Percentiles rank a stretch among this genome's conserved stretches.
Evolutionary conservation across 2,888 invertebrate species (phyloP).

Genomic region (Drosophila buzzatii): DNA sequence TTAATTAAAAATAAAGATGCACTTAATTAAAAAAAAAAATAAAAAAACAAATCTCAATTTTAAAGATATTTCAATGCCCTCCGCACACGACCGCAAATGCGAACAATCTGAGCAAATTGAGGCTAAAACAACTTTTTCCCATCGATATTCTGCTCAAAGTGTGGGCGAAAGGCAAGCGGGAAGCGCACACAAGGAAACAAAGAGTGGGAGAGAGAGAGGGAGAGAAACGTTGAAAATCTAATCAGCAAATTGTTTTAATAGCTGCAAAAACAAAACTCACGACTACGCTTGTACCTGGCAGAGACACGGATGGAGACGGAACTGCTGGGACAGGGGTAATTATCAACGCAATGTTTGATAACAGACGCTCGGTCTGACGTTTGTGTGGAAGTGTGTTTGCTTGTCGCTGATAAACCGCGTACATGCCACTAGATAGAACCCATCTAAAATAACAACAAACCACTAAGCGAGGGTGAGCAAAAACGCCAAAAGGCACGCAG

Average conservation of each 20-base stretch:
- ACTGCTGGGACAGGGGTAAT: slow-evolving; percentile 7
- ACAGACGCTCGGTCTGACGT: slow-evolving; percentile 13
- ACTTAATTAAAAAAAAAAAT: slow-evolving; percentile 7
- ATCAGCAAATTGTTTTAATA: slow-evolving; percentile 79
- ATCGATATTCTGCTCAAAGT: slow-evolving; percentile 15
- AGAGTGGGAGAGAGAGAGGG: not conserved
- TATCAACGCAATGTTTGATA: slow-evolving; percentile 51
- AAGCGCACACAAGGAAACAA: not conserved
- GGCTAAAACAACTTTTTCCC: slow-evolving; percentile 16
- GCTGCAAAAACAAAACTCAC: slow-evolving; percentile 58
- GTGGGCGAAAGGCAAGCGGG: not conserved
- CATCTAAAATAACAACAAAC: slow-evolving; percentile 13
- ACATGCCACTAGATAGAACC: slow-evolving; percentile 13
- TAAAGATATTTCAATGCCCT: slow-evolving; percentile 32
- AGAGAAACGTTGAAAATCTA: slow-evolving; percentile 62
- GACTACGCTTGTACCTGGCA: slow-evolving; percentile 35
- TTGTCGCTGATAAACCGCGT: slow-evolving; percentile 47
- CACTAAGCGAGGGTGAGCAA: not conserved
- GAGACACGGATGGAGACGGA: not conserved
- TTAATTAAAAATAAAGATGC: slow-evolving; percentile 9
- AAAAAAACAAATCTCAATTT: slow-evolving; percentile 12
- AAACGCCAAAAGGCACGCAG: slow-evolving; percentile 14
- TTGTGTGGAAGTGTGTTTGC: slow-evolving; percentile 18
- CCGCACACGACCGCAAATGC: slow-evolving; percentile 3
- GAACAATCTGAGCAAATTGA: slow-evolving; percentile 19